Evolutionary conservation across 1,140 invertebrate genomes (phyloP), one percentile per base, ranked within the genome.

Genomic region (Drosophila sturtevanti): DNA sequence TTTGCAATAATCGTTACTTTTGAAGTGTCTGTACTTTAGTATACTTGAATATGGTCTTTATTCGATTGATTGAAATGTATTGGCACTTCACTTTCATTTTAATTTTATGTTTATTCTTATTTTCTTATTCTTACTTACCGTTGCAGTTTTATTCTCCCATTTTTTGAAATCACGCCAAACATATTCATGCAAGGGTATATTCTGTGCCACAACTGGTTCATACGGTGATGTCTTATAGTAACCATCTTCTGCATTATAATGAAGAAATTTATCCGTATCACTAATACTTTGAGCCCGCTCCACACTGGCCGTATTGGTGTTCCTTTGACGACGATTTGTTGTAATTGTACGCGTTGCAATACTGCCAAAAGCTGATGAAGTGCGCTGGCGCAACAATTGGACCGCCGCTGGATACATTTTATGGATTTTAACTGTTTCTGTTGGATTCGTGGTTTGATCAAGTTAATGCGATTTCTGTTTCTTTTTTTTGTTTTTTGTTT

Each of bases 91-190:
- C 2, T 61, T 38, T 24, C n/a, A 1, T 58, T 1, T n/a, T 1
- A 1, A 27, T 18, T 38, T 70, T n/a, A 1, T 16, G 44, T 35
- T 52, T 35, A n/a, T 41, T 58, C 16, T 55, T 41, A 18, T 38
- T n/a, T n/a, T n/a, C n/a, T n/a, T n/a, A n/a, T n/a, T 67, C 48
- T 6, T 75, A 93, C 94, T 93, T 90, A 96, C 95, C 81, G 94
- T 71, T 18, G 94, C 93, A 0, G 93, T 93, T 65, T 93, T 93
- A 52, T 95, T 92, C 0, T 93, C 92, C 93, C 93, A 95, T 84
- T 93, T 93, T 1, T 94, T 93, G 11, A 95, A 73, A 79, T 94
- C 93, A 18, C 93, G 89, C 94, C 95, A 96, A 1, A 96, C 86
- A 66, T 93, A 95, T 51, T 96, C 94, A n/a, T 93, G 92, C 11